phyloP scores from a whole-genome alignment of 2,113 vertebrate genomes.

The Mugil cephalus region DNA sequence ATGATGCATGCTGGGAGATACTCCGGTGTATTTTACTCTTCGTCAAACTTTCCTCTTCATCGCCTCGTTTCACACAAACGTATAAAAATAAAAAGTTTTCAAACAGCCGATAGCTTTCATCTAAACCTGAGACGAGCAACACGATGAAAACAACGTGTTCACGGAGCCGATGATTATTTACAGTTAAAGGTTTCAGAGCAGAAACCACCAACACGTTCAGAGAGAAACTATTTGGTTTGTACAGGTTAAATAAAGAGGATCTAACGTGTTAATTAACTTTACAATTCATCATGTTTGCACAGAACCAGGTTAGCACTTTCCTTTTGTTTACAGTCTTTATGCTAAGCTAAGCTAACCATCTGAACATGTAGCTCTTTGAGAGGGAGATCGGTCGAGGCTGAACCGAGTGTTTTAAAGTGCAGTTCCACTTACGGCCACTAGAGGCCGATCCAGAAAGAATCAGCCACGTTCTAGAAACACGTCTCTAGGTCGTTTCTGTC shows the following conservation, averaged over 20 bases:
- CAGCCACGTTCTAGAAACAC: not conserved
- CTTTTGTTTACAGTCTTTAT: not conserved
- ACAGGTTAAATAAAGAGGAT: not conserved
- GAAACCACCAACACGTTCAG: no score
- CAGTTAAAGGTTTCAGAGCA: no score
- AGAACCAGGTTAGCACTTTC: not conserved
- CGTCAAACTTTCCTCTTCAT: not conserved
- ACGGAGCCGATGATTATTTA: no score
- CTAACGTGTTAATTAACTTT: not conserved
- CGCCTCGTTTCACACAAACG: not conserved
- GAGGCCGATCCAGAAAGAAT: not conserved
- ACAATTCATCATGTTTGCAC: no score
- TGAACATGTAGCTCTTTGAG: not conserved
- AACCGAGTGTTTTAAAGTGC: no score
- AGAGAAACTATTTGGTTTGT: not conserved
- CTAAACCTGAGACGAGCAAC: not conserved
- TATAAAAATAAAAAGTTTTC: constrained; percentile 57
- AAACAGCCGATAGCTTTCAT: constrained; percentile 3
- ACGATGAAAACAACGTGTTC: no score
- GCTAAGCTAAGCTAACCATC: not conserved
- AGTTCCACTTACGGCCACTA: constrained; percentile 1
- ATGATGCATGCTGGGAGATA: no score
- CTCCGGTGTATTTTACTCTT: not conserved
- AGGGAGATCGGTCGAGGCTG: no score
- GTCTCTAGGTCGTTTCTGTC: not conserved